phyloP scores from a whole-genome alignment of 2,888 invertebrate genomes.

The Phalangium opilio region DNA sequence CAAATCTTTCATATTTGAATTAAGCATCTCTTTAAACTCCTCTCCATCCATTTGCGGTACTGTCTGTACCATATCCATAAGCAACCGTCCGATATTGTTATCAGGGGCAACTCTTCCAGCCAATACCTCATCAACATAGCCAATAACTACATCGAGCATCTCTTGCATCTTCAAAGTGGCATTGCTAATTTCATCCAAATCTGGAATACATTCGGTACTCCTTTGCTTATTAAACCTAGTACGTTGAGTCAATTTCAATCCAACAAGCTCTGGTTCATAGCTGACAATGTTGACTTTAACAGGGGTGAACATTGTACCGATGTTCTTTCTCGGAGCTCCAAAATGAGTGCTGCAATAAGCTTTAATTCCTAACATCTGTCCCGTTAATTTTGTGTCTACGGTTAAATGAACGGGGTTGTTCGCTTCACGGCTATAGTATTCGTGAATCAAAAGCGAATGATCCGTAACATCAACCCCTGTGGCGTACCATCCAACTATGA shows the following conservation, averaged over 20 bases:
- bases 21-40: conserved; percentile 86
- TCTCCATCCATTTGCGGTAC: conserved; percentile 80
- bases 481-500: conserved; percentile 94
- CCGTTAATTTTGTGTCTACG: conserved; percentile 67
- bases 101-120: conserved; percentile 53
- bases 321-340: conserved; percentile 71
- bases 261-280: conserved; percentile 73
- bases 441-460: conserved; percentile 92
- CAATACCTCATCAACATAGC: conserved; percentile 83
- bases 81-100: conserved; percentile 73
- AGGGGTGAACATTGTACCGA: conserved; percentile 93
- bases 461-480: conserved; percentile 94
- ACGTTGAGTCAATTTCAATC: conserved; percentile 23
- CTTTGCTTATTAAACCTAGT: conserved; percentile 48
- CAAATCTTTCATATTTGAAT: conserved; percentile 86
- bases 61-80: conserved; percentile 77
- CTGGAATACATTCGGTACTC: conserved; percentile 38
- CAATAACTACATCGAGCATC: conserved; percentile 54
- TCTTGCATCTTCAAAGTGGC: conserved; percentile 61
- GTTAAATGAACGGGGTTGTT: conserved; percentile 81
- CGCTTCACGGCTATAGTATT: conserved; percentile 89
- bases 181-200: conserved; percentile 62
- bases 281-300: conserved; percentile 60
- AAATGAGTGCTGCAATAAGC: conserved; percentile 30
- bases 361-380: conserved; percentile 75